Base-by-base conservation (phyloP, 2,888 invertebrate genomes). In the Magallana nippona region DNA sequence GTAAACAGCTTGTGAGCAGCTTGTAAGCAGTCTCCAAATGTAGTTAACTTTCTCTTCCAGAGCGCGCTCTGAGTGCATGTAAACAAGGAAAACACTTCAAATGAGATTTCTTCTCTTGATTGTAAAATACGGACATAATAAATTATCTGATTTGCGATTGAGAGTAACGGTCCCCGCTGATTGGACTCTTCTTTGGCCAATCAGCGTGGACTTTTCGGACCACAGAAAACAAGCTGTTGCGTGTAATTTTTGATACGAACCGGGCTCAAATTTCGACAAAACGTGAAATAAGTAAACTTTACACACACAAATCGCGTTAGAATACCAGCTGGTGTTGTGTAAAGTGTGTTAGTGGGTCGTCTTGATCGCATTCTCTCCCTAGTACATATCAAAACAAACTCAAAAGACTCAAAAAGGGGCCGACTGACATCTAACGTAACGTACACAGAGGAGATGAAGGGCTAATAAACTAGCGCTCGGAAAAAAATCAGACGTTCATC, bases 191-290 rank as follows among this genome's bases (percentile, higher is more conserved):
- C 27, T 15, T 44, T 3, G 71, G 5, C 71, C 71, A 71, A 71
- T 71, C 32, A 22, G 27, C 5, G 71, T 22, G 22, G 10, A 27
- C 22, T 71, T 71, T 71, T 71, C 27, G 71, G 44, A 10, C 22
- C 22, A 15, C 71, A 22, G 71, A 32, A 71, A 71, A 32, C 71
- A 71, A 27, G 71, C 71, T 71, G 71, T 71, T 71, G 71, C 71
- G 32, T 71, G 71, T 71, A 71, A 71, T 71, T 27, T 71, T 22
- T 71, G 71, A 71, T 71, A 71, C 71, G 32, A 71, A 22, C 27
- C 71, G 71, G 27, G 32, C 71, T 71, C 71, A 71, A 71, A 71
- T 71, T 71, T 71, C 27, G 32, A 71, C 71, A 27, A 71, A 71
- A 71, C 71, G 27, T 71, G 71, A 71, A 71, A 71, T 27, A 71